Conservation (phyloP, 2,113 vertebrate genomes). For the Lepisosteus osseus region DNA sequence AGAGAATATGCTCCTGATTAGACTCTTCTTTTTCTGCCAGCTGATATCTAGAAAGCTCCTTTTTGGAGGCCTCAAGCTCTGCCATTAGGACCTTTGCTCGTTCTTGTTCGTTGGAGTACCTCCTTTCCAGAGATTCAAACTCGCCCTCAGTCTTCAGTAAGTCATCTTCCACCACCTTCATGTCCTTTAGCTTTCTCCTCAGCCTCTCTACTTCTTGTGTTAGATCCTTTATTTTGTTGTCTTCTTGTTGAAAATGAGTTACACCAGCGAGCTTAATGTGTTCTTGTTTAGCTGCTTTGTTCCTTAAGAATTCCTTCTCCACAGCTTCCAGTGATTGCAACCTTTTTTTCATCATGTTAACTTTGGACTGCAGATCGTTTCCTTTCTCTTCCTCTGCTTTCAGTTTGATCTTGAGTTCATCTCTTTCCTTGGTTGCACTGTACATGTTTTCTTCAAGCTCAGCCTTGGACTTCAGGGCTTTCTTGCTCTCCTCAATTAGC, state of each 20-base stretch:
- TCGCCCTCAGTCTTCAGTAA: conserved; percentile 87
- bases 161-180: conserved; percentile 88
- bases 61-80: conserved; percentile 81
- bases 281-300: conserved; percentile 79
- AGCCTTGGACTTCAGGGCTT: conserved; percentile 83
- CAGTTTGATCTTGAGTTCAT: conserved; percentile 84
- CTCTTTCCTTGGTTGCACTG: conserved; percentile 79
- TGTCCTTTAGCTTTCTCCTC: conserved; percentile 84
- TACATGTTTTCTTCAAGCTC: conserved; percentile 91
- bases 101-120: conserved; percentile 77
- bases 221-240: conserved; percentile 93
- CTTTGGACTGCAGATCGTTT: conserved; percentile 81
- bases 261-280: conserved; percentile 65
- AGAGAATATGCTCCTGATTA: conserved; percentile 84
- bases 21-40: conserved; percentile 86
- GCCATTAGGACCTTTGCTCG: conserved; percentile 79
- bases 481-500: conserved; percentile 93
- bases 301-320: conserved; percentile 85
- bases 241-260: conserved; percentile 80
- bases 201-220: conserved; percentile 90
- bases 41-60: conserved; percentile 85
- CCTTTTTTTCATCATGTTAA: conserved; percentile 84
- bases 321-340: conserved; percentile 84
- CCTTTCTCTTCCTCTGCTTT: conserved; percentile 85
- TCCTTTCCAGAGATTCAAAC: conserved; percentile 83